Base-by-base conservation (phyloP, 2,888 invertebrate genomes). In the Rhimphoctona megacephalus region DNA sequence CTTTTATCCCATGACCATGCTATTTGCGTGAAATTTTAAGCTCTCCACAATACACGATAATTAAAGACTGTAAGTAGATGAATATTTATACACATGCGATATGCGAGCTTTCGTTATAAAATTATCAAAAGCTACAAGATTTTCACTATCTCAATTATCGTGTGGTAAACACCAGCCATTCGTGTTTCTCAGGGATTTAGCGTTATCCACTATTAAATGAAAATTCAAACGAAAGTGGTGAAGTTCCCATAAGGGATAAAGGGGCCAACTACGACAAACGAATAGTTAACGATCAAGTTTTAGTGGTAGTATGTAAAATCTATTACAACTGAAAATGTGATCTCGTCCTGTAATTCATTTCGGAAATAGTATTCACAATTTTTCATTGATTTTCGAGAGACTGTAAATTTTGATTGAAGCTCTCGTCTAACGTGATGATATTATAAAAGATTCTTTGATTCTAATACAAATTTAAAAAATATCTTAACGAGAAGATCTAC, bases 1-100 rank as follows among this genome's bases (percentile, higher is more conserved):
- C 30, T 69, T 66, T 73, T 49, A 46, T 33, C 33, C 8, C 67
- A 33, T 46, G 49, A 14, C 6, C 25, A 19, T 61, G 54, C n/a
- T 69, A 80, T 85, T 78, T 69, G 57, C 46, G 39, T 73, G 52
- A 78, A 78, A 49, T 67, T 36, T 81, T 69, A 57, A 81, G 57
- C 78, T 57, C 43, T 64, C 22, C 22, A 30, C 17, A 52, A 67
- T 36, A 36, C 36, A 5, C 46, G 54, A 73, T 76, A 76, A 79
- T 83, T 66, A 79, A 79, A 73, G 33, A 67, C 83, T 14, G 11
- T 74, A 22, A 11, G 30, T 17, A 22, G 39, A 46, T 54, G 19
- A 72, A 83, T 74, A 74, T 74, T 80, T 61, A 69, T 52, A 25
- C 22, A 61, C 46, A n/a, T 14, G 43, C 74, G 49, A 69, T 80